Evolutionary conservation across 2,797 vertebrate genomes (phyloP).

Genomic region (Melanotaenia pygmaea): DNA sequence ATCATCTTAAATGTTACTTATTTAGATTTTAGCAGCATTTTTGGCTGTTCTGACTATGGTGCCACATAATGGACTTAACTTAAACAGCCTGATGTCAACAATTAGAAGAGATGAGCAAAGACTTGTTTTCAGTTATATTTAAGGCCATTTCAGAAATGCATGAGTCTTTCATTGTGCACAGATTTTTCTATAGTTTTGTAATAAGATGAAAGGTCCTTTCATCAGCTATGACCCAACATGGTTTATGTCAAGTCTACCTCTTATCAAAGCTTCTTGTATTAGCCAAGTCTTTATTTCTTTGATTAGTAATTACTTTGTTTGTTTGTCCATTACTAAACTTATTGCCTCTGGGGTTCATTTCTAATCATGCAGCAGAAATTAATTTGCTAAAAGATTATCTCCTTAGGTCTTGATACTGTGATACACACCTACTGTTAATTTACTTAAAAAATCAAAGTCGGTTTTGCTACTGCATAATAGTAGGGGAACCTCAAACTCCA

Average conservation of each 20-base stretch:
- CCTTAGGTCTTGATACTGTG: conserved; percentile 21
- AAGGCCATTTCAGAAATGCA: conserved; percentile 47
- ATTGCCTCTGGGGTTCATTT: conserved; percentile 62
- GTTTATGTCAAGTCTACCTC: background rate
- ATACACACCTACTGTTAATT: background rate
- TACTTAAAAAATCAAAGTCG: background rate
- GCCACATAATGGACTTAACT: conserved; percentile 57
- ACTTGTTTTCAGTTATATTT: conserved; percentile 40
- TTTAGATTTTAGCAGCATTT: background rate
- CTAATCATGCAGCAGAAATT: conserved; percentile 65
- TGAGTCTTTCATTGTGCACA: conserved; percentile 33
- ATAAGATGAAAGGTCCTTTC: no score
- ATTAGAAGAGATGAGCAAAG: conserved; percentile 55
- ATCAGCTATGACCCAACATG: background rate
- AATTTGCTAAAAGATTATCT: conserved; percentile 55
- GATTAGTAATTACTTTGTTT: background rate
- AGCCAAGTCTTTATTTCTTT: background rate
- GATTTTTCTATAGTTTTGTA: conserved; percentile 15
- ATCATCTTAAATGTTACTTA: conserved; percentile 2
- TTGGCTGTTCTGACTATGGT: conserved; percentile 15
- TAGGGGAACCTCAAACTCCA: no score
- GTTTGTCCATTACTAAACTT: conserved; percentile 7
- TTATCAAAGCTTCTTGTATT: background rate
- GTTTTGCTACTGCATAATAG: background rate
- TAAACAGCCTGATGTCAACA: conserved; percentile 60